A percentile compares a stretch with the other conserved stretches of the same genome.
phyloP scores from a whole-genome alignment of 2,797 vertebrate genomes.

The Falco cherrug region DNA sequence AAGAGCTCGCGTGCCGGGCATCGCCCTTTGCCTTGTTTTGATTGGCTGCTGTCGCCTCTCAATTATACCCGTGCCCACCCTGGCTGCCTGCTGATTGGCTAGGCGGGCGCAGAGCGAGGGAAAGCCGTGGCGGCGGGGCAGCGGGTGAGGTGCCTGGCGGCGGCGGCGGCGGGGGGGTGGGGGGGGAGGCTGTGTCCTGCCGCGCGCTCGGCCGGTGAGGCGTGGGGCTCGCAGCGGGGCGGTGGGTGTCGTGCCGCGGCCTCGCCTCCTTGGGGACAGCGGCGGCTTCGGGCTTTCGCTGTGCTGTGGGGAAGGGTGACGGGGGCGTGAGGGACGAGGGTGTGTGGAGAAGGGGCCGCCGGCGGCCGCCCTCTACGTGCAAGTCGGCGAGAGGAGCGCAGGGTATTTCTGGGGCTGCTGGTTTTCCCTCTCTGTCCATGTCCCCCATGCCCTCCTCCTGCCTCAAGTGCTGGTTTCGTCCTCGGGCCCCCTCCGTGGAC shows the following conservation, averaged over 20 bases:
- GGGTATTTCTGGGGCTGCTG: rapidly evolving
- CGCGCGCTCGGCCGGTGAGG: rapidly evolving
- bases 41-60: background rate
- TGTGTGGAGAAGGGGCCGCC: background rate
- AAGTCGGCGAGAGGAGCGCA: background rate
- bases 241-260: background rate
- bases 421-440: rapidly evolving
- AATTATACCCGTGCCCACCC: background rate
- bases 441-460: rapidly evolving
- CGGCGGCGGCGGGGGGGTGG: rapidly evolving
- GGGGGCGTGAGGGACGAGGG: background rate
- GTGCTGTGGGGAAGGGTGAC: background rate
- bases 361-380: background rate
- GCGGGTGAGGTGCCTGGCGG: background rate
- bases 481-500: rapidly evolving
- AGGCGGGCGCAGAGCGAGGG: background rate
- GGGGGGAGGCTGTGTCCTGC: rapidly evolving
- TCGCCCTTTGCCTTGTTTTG: rapidly evolving
- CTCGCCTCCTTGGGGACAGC: rapidly evolving
- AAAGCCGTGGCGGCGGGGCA: background rate
- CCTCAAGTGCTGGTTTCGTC: rapidly evolving
- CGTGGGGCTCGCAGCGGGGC: background rate
- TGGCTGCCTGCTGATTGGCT: background rate
- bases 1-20: background rate
- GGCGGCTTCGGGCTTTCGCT: background rate